Evolutionary conservation across 2,888 invertebrate genomes (phyloP).

Genomic region (Rapana venosa): DNA sequence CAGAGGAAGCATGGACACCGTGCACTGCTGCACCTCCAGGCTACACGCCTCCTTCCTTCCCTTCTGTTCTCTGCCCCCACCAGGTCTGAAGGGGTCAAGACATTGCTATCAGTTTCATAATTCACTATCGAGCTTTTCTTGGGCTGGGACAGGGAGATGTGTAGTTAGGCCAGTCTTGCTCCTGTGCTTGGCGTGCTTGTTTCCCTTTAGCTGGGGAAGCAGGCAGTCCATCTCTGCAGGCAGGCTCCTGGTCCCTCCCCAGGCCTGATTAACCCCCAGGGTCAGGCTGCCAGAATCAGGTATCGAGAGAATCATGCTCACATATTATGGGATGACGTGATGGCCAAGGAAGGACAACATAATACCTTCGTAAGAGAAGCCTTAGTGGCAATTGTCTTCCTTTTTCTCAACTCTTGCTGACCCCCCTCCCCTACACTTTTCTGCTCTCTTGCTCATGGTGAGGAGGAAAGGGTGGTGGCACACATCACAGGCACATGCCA

Average conservation of each 20-base stretch:
- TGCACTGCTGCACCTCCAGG: slow-evolving; percentile 38
- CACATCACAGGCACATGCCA: slow-evolving; percentile 28
- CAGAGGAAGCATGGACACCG: slow-evolving; percentile 44
- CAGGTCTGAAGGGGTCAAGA: slow-evolving; percentile 33
- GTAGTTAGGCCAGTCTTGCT: slow-evolving; percentile 5
- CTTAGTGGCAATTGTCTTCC: slow-evolving; percentile 26
- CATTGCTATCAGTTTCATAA: slow-evolving; percentile 46
- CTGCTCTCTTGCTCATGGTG: slow-evolving; percentile 22
- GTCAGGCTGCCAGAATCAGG: slow-evolving; percentile 1
- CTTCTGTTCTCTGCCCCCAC: neutral
- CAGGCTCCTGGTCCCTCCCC: neutral
- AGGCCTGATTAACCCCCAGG: slow-evolving; percentile 40
- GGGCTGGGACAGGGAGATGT: slow-evolving; percentile 28
- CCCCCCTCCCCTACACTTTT: neutral
- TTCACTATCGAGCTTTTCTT: slow-evolving; percentile 44
- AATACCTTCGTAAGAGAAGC: slow-evolving; percentile 26
- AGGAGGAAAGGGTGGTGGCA: neutral
- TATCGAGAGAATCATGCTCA: slow-evolving; percentile 31
- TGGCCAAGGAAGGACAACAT: neutral
- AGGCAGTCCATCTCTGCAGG: no score
- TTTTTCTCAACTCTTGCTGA: slow-evolving; percentile 5
- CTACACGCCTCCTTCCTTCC: neutral
- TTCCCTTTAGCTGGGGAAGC: no score
- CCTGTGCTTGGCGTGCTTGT: no score
- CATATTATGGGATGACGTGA: slow-evolving; percentile 44